Conservation (phyloP, 2,113 vertebrate genomes). For the Ciconia maguari region DNA sequence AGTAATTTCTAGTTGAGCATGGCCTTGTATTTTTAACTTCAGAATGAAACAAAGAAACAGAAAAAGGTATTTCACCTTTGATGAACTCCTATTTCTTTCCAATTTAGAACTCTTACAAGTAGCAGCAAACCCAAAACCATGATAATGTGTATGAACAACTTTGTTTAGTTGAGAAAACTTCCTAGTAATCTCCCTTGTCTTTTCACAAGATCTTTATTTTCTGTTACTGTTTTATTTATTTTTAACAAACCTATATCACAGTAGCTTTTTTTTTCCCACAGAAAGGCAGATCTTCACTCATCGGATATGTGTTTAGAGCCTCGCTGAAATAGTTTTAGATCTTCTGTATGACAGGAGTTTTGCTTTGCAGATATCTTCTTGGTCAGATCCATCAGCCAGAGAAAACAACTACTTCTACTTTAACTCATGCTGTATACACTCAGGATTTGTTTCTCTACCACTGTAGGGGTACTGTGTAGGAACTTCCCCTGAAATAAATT, state of each 20-base stretch:
- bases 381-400: not conserved
- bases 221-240: not conserved
- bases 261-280: not conserved
- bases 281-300: not conserved
- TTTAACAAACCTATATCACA: not conserved
- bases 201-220: not conserved
- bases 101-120: not conserved
- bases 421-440: not conserved
- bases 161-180: not conserved
- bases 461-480: not conserved
- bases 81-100: not conserved
- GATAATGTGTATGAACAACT: not conserved
- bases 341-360: not conserved
- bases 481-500: not conserved
- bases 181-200: not conserved
- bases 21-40: not conserved
- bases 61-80: not conserved
- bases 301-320: not conserved
- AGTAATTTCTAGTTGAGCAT: not conserved
- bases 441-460: not conserved
- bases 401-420: accelerated
- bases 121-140: not conserved
- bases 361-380: not conserved
- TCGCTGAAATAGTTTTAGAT: not conserved
- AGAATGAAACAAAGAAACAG: not conserved